Percentiles rank a stretch among this genome's conserved stretches.
Evolutionary conservation across 2,888 invertebrate genomes (phyloP).

Genomic region (Graphium colonna): DNA sequence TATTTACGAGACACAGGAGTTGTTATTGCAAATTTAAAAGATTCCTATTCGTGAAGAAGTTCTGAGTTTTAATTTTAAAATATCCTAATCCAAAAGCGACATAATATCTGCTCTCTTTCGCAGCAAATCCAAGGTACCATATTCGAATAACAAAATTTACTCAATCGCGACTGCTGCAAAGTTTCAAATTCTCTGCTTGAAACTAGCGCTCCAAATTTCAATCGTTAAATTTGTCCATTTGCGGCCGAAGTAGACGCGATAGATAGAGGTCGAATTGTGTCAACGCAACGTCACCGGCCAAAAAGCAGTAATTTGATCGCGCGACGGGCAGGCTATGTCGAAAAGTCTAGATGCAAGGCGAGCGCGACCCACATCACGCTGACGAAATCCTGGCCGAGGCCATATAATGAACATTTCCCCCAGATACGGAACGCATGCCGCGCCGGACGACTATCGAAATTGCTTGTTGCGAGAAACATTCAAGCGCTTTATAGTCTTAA

Average conservation of each 20-base stretch:
- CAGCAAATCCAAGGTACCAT: no score
- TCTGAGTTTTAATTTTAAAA: no score
- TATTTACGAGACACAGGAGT: no score
- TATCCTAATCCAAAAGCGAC: no score
- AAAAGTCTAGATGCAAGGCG: slow-evolving; percentile 53
- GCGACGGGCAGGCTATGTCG: slow-evolving; percentile 45
- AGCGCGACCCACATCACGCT: slow-evolving; percentile 56
- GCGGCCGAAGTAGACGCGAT: slow-evolving; percentile 9
- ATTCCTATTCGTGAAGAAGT: no score
- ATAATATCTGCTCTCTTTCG: no score
- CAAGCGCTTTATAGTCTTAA: background rate
- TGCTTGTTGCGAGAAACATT: background rate
- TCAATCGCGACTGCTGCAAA: background rate
- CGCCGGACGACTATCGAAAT: background rate
- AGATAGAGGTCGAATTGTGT: slow-evolving; percentile 39
- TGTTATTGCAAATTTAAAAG: no score
- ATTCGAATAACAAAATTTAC: slow-evolving; percentile 3
- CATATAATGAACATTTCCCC: slow-evolving; percentile 32
- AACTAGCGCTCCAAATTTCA: background rate
- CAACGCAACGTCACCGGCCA: slow-evolving; percentile 56
- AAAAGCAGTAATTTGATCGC: slow-evolving; percentile 47
- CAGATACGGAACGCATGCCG: slow-evolving; percentile 9
- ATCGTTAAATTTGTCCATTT: slow-evolving; percentile 13
- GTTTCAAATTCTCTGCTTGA: background rate
- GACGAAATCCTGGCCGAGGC: slow-evolving; percentile 46